Percentiles rank a stretch among this genome's conserved stretches.
phyloP scores from a whole-genome alignment of 2,797 vertebrate genomes.

The Gorsachius magnificus region DNA sequence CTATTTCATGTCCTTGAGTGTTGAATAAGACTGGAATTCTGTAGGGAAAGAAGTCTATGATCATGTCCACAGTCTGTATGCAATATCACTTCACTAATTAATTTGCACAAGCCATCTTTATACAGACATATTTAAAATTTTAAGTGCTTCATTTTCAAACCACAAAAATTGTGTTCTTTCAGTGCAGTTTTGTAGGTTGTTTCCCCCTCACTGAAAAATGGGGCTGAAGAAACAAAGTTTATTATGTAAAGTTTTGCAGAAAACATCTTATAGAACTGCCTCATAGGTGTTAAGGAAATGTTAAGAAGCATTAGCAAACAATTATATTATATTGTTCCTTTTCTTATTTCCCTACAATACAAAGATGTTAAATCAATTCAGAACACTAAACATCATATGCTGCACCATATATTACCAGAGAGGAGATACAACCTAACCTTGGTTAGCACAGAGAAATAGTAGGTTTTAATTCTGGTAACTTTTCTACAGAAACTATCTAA shows the following conservation, averaged over 20 bases:
- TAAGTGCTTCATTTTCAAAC: not conserved
- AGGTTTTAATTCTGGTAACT: not conserved
- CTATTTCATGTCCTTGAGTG: not conserved
- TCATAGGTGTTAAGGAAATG: fast-evolving
- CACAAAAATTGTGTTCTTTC: not conserved
- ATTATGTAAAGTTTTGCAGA: not conserved
- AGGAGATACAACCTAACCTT: not conserved
- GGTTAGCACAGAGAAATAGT: not conserved
- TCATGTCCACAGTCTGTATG: not conserved
- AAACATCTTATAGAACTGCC: not conserved
- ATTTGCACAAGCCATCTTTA: not conserved
- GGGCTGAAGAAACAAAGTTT: not conserved
- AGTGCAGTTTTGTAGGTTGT: not conserved
- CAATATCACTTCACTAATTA: not conserved
- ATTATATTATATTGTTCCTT: not conserved
- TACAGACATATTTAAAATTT: not conserved
- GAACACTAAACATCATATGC: not conserved
- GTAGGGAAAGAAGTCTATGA: not conserved
- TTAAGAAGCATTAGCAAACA: not conserved
- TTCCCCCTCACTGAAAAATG: not conserved
- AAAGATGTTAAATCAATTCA: not conserved
- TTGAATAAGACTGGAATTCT: not conserved
- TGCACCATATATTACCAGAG: not conserved
- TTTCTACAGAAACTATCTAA: not conserved
- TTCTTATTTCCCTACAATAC: not conserved